Percentiles rank a stretch among this genome's conserved stretches.
These are phyloP conservation scores for Zophobas atratus DNA, from an alignment of 1,140 invertebrate species.

Conservation along the genomic window DNA sequence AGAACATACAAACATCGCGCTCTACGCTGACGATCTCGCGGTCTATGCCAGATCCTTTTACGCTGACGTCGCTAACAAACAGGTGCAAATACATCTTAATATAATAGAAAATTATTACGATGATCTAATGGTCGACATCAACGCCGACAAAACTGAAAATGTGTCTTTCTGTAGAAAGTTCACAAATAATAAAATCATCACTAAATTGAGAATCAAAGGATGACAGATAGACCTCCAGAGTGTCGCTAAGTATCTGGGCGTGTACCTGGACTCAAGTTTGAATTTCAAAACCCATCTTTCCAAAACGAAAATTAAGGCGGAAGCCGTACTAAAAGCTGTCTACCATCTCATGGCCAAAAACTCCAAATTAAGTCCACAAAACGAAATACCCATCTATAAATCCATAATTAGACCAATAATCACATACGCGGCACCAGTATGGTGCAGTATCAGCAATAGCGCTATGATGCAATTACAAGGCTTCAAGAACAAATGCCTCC, in stretches of 20 bases:
- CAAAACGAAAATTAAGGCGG: conserved; percentile 16
- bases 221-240: not conserved
- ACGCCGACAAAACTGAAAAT: conserved; percentile 60
- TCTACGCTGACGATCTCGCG: conserved; percentile 53
- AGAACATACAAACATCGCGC: conserved; percentile 9
- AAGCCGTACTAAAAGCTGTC: not conserved
- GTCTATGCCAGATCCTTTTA: conserved; percentile 59
- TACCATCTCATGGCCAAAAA: conserved; percentile 1
- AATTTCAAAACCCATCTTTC: conserved; percentile 28
- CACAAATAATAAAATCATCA: conserved; percentile 40
- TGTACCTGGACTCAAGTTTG: conserved; percentile 24
- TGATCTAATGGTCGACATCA: conserved; percentile 60
- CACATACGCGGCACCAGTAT: not conserved
- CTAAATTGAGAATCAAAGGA: not conserved
- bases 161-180: conserved; percentile 51
- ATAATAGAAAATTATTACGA: conserved; percentile 60
- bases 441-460: not conserved
- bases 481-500: conserved; percentile 12
- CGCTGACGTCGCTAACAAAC: conserved; percentile 59
- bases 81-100: conserved; percentile 61
- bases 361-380: not conserved
- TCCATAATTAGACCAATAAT: not conserved
- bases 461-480: not conserved
- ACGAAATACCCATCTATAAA: not conserved
- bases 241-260: conserved; percentile 25